Evolutionary conservation across 2,888 invertebrate species (phyloP), one percentile per base, ranked within the genome.

Genomic region (Cinara cedri): DNA sequence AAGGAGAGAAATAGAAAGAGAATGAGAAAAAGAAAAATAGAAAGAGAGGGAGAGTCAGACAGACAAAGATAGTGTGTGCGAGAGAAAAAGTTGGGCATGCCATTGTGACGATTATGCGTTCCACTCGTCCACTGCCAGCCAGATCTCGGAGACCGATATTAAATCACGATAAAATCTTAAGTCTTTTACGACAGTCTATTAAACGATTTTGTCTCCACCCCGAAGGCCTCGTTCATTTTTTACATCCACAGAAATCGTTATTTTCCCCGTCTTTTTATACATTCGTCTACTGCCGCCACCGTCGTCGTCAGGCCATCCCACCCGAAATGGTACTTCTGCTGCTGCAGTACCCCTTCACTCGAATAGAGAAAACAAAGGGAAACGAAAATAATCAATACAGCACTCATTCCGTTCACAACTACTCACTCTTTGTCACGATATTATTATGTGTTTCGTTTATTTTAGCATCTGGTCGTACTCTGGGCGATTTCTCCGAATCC

Each of bases 141-240:
- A 34, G 57, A 60, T 70, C 49, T 19, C 26, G 46, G 21, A 19
- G 34, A 42, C 51, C 8, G 78, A 68, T 78, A 78, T 78, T 78
- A 78, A 78, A 70, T 78, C 78, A 78, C 68, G 70, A 78, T 78
- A 78, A 68, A 68, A 78, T 78, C 68, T 78, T 68, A 60, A 78
- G 70, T 78, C 68, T 68, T 78, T 78, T 78, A 68, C 60, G 70
- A 68, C 78, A 60, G 78, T 78, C 78, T 78, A 78, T 70, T 78
- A 78, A 78, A 78, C 66, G 66, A 60, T 78, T 49, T 70, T 51
- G 34, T 68, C 21, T 51, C 68, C 78, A 70, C 78, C 57, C n/a
- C 34, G 34, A 66, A 49, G 60, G 51, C 49, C 21, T 63, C 49
- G 49, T 68, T 16, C 68, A 70, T 68, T 78, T 78, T 78, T 78